Evolutionary conservation across 2,113 vertebrate species (phyloP), one percentile per base, ranked within the genome.

Genomic region (Hemibagrus wyckioides): DNA sequence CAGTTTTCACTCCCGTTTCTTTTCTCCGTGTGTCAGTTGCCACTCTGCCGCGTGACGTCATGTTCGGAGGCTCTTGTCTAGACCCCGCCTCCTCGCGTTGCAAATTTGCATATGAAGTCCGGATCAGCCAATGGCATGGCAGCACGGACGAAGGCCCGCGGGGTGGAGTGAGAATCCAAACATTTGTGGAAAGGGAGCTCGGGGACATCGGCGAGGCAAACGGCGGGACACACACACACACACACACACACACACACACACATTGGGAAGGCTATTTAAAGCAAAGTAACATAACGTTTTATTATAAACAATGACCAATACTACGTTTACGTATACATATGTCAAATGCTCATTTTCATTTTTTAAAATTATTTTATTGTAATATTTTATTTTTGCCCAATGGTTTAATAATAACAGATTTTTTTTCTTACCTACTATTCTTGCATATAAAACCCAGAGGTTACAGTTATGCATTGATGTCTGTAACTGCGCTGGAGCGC

Each of bases 11-110:
- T 80, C 89, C 85, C 84, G 88, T 90, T 88, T 90, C 88, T 71
- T 76, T 80, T 83, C 82, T 39, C 77, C 79, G 83, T 82, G 84
- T 91, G 89, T 90, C 90, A 90, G 87, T 89, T 93, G 87, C 92
- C 91, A 93, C 93, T 91, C 87, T 90, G 80, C 30, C 71, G 79
- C 82, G 92, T 94, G 93, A 95, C 94, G 94, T 94, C 92, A 94
- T 84, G 23, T n/a, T 91, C 90, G 57, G 86, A 88, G 80, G 54
- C 89, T 88, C 85, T 81, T 77, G 79, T 86, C 84, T 59, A 92
- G 65, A 81, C 92, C 92, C 91, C 89, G n/a, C 63, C 79, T 50
- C 41, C 63, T 67, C 11, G 25, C 21, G 9, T 10, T 44, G 56
- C 2, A 4, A 36, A 92, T 95, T 93, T 94, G 91, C 93, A 95